Base-by-base conservation (phyloP, 2,888 invertebrate species). In the Rotaria sp. region DNA sequence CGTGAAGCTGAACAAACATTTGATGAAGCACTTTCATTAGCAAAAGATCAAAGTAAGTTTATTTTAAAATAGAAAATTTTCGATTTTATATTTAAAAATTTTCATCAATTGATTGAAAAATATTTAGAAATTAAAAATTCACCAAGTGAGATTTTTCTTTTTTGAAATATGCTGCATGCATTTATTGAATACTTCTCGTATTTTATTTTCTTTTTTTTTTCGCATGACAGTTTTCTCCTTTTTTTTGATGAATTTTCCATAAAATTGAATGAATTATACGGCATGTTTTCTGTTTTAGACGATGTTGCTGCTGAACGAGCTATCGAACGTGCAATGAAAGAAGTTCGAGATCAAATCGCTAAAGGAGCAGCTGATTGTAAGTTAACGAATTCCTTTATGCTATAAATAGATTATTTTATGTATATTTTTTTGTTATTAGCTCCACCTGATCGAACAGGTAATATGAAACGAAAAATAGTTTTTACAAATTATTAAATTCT, bases 1-100 rank as follows among this genome's bases (percentile, higher is more conserved):
- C 80, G 80, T 50, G 75, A 84, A 48, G 84, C 86, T 18, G 85
- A 85, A 30, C 55, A 86, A 45, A 85, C 85, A 26, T 86, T 86
- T 84, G 85, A 84, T 45, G 85, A 86, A 86, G 86, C 86, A 15
- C 30, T 38, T 26, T n/a, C 41, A 38, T 75, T 86, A 55, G 74
- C 86, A n/a, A 75, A 75, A 30, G 84, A 86, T 85, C 86, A 86
- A 85, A 57, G 86, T 86, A 85, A 80, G 74, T 57, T 52, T 55
- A 74, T 48, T 45, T 38, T 35, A 15, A 15, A 41, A 67, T 26
- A 59, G 26, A 21, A 4, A 41, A n/a, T 11, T 57, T 55, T 38
- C 41, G 10, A 50, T 18, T 50, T 50, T 50, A 3, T 13, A 4
- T 50, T 50, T 18, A 18, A 18, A 50, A 50, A 50, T 50, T 15